phyloP scores from a whole-genome alignment of 2,797 vertebrate species.

The Octomys mimax region DNA sequence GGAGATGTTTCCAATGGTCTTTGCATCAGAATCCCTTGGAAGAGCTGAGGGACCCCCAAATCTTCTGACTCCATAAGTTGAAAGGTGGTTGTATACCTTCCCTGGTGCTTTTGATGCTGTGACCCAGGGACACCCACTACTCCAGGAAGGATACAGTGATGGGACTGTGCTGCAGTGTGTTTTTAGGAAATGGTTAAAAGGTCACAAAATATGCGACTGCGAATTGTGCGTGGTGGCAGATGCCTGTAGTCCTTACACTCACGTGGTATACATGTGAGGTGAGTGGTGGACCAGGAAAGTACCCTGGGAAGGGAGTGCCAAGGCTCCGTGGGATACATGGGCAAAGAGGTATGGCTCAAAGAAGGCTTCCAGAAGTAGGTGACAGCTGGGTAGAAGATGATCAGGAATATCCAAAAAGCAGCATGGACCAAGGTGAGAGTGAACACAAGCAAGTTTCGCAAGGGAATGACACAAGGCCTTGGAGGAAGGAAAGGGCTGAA shows the following conservation, averaged over 20 bases:
- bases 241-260: neutral
- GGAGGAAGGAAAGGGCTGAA: neutral
- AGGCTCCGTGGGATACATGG: neutral
- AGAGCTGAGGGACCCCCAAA: neutral
- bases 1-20: neutral
- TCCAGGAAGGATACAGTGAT: neutral
- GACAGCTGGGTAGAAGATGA: neutral
- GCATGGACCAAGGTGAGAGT: neutral
- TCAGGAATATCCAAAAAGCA: neutral
- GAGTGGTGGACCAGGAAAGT: neutral
- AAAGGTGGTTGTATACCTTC: neutral
- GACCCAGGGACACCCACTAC: neutral
- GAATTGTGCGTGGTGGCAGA: neutral
- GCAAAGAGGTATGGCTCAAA: neutral
- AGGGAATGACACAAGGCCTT: neutral
- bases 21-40: neutral
- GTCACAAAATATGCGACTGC: neutral
- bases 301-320: neutral
- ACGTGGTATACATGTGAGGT: no score
- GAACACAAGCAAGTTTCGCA: neutral
- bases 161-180: neutral
- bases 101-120: neutral
- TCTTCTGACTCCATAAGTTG: neutral
- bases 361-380: neutral
- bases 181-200: conserved; percentile 4